A percentile compares a stretch with the other conserved stretches of the same genome.
Evolutionary conservation across 2,888 invertebrate species (phyloP).

Genomic region (Cerastoderma edule): DNA sequence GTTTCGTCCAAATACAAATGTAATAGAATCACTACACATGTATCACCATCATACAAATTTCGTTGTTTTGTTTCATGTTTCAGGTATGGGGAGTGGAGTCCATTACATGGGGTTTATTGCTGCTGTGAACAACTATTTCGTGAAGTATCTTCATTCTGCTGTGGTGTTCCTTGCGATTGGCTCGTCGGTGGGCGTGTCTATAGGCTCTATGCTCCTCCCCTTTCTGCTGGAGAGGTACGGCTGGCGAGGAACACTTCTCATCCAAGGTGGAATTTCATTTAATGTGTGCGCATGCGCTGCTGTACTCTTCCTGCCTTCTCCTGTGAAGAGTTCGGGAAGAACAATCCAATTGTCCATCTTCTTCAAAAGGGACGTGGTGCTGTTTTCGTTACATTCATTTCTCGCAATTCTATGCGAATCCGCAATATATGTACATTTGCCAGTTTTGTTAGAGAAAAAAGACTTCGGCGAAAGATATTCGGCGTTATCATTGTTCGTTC

Average conservation of each 20-base stretch:
- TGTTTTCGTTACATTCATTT: slow-evolving; percentile 19
- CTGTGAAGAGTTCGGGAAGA: neutral
- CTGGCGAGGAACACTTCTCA: slow-evolving; percentile 41
- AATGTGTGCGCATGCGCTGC: slow-evolving; percentile 37
- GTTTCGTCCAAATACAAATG: no score
- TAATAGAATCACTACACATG: no score
- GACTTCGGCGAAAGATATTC: slow-evolving; percentile 1
- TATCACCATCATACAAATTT: no score
- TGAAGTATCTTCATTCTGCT: slow-evolving; percentile 34
- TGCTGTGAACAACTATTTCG: slow-evolving; percentile 40
- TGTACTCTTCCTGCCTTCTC: slow-evolving; percentile 15
- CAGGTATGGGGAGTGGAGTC: slow-evolving; percentile 46
- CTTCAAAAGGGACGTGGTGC: neutral
- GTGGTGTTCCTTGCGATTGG: slow-evolving; percentile 39
- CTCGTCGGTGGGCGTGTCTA: slow-evolving; percentile 41
- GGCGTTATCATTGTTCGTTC: slow-evolving; percentile 1
- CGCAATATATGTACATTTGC: slow-evolving; percentile 21
- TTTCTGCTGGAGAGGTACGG: slow-evolving; percentile 21
- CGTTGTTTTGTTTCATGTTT: slow-evolving; percentile 14
- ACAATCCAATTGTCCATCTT: neutral
- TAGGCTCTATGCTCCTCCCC: slow-evolving; percentile 37
- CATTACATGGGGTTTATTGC: slow-evolving; percentile 41
- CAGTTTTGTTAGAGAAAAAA: slow-evolving; percentile 15
- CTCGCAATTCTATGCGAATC: slow-evolving; percentile 14
- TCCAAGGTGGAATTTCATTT: slow-evolving; percentile 44